Base-by-base conservation (phyloP, 2,888 invertebrate genomes). In the Hanleya hanleyi region DNA sequence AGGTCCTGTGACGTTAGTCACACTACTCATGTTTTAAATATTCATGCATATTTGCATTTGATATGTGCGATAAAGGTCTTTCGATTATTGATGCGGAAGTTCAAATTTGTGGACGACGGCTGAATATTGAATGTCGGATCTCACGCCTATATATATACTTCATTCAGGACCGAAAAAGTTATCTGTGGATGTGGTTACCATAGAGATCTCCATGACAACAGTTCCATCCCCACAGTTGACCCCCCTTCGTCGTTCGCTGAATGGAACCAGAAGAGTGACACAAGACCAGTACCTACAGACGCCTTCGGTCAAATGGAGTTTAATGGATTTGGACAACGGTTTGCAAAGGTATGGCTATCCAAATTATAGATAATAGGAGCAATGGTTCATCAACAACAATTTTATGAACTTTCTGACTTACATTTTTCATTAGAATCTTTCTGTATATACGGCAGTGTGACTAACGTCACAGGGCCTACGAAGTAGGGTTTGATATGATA, bases 231-330 rank as follows among this genome's bases (percentile, higher is more conserved):
- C 5, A 70, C 73, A 1, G 29, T 32, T 3, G 61, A 49, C 29
- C 47, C 32, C 26, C 51, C 37, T 33, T 50, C 37, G 1, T 50
- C 64, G 2, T 61, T 69, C 6, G 51, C 38, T 2, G 72, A 75
- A 32, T 88, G 88, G 89, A 76, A 79, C 5, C 77, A 76, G 35
- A 67, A 77, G 9, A 69, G 64, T 1, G 78, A 87, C 75, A 86
- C 87, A 0, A 73, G 66, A 5, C 66, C 75, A 5, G 29, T 70
- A 26, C 83, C 81, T 35, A 89, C 89, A 12, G 82, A 90, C 69
- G 87, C 89, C 3, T 90, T 87, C 74, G 90, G 90, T 32, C 89
- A 90, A 69, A 81, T 90, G 29, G 89, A 90, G 74, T 90, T 90
- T 81, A 79, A 84, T 32, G 88, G 87, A 0, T 85, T 81, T 77